Evolutionary conservation across 2,113 vertebrate genomes (phyloP).

Genomic region (Otus sunia): DNA sequence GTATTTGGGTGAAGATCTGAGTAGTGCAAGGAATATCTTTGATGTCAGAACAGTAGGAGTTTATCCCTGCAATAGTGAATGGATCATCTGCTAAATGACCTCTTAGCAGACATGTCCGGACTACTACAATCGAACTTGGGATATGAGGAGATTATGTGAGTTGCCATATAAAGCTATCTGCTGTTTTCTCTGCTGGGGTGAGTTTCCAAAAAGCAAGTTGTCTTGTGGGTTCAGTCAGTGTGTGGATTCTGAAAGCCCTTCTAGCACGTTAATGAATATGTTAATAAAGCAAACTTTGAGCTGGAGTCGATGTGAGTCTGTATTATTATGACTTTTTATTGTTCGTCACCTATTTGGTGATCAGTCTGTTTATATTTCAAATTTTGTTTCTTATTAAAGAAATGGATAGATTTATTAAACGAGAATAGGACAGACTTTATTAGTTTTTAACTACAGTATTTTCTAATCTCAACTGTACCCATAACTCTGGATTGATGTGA

Average conservation of each 20-base stretch:
- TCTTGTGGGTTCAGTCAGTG: not conserved
- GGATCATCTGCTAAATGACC: not conserved
- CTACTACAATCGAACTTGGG: not conserved
- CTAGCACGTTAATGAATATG: not conserved
- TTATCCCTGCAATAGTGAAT: not conserved
- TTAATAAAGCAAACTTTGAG: not conserved
- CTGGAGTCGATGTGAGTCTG: not conserved
- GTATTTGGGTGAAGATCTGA: not conserved
- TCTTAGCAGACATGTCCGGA: not conserved
- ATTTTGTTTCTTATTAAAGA: not conserved
- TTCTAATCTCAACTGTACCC: not conserved
- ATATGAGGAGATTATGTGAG: not conserved
- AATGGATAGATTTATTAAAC: not conserved
- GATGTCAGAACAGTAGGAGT: not conserved
- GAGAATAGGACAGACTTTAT: not conserved
- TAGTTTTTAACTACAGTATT: not conserved
- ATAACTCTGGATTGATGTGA: not conserved
- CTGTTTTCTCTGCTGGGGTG: not conserved
- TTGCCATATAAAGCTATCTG: not conserved
- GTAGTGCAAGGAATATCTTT: not conserved
- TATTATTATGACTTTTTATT: not conserved
- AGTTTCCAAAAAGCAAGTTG: not conserved
- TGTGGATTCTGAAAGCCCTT: not conserved
- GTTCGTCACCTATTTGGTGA: not conserved
- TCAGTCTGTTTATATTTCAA: not conserved